Evolutionary conservation across 2,888 invertebrate species (phyloP).

Genomic region (Himalopsyche tibetana): DNA sequence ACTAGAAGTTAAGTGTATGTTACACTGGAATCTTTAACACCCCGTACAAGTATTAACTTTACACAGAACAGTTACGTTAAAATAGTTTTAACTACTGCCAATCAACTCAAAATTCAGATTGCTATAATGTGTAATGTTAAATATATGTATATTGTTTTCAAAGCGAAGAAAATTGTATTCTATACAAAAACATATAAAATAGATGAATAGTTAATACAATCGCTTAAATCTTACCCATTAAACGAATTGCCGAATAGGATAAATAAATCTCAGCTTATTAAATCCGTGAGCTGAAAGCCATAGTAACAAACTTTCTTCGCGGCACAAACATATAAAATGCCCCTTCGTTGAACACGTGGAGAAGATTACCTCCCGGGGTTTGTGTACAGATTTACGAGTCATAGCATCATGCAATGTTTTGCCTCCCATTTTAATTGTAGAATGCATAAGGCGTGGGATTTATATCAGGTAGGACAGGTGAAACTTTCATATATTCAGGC

Average conservation of each 20-base stretch:
- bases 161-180: too few species aligned
- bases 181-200: not conserved
- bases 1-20: too few species aligned
- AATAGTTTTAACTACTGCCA: too few species aligned
- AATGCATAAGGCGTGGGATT: slow-evolving; percentile 46
- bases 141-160: too few species aligned
- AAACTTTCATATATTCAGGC: slow-evolving; percentile 26
- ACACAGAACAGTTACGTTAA: too few species aligned
- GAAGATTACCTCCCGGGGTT: slow-evolving; percentile 53
- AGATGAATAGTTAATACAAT: not conserved
- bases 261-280: slow-evolving; percentile 11
- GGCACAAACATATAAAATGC: not conserved
- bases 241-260: slow-evolving; percentile 13
- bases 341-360: slow-evolving; percentile 49
- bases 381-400: slow-evolving; percentile 58
- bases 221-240: not conserved
- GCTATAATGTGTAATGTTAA: too few species aligned
- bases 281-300: slow-evolving; percentile 17
- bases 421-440: slow-evolving; percentile 59
- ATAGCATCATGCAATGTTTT: slow-evolving; percentile 50
- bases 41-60: too few species aligned
- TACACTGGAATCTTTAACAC: too few species aligned
- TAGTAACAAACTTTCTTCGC: slow-evolving; percentile 35
- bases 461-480: slow-evolving; percentile 44
- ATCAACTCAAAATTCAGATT: too few species aligned